Percentiles rank a stretch among this genome's conserved stretches.
These are phyloP conservation scores for Catalaphyllia jardinei DNA, from an alignment of 64 coral and sea anemone genomes.

Conservation along the genomic window DNA sequence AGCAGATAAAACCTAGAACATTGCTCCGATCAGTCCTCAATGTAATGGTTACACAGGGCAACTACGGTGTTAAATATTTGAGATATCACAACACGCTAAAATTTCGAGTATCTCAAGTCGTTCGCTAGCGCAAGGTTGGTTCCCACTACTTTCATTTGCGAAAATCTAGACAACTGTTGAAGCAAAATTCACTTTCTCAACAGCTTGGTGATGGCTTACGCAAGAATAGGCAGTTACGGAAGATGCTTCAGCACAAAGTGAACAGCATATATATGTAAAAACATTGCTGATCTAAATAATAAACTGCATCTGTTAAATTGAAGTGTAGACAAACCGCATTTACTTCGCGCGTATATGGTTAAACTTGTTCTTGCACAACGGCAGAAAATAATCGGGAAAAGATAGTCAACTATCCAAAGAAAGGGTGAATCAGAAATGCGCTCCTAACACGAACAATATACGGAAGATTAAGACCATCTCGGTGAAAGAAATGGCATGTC, in stretches of 20 bases:
- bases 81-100: no score
- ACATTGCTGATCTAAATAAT: not conserved
- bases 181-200: not conserved
- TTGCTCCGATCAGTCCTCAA: no score
- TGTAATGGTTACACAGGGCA: no score
- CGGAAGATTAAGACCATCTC: not conserved
- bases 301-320: no score
- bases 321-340: no score
- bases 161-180: not conserved
- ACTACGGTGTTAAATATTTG: no score
- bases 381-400: not conserved
- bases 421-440: not conserved
- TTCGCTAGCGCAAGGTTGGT: not conserved
- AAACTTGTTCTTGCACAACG: not conserved
- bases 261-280: not conserved
- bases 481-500: not conserved
- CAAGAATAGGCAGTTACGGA: not conserved
- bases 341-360: no score
- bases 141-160: not conserved
- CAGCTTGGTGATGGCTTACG: not conserved
- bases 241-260: not conserved
- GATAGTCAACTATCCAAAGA: not conserved
- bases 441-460: not conserved
- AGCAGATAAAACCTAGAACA: not conserved
- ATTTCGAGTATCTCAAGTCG: no score